These are phyloP conservation scores for Abramis brama DNA, from an alignment of 2,113 vertebrate genomes.

Conservation along the genomic window DNA sequence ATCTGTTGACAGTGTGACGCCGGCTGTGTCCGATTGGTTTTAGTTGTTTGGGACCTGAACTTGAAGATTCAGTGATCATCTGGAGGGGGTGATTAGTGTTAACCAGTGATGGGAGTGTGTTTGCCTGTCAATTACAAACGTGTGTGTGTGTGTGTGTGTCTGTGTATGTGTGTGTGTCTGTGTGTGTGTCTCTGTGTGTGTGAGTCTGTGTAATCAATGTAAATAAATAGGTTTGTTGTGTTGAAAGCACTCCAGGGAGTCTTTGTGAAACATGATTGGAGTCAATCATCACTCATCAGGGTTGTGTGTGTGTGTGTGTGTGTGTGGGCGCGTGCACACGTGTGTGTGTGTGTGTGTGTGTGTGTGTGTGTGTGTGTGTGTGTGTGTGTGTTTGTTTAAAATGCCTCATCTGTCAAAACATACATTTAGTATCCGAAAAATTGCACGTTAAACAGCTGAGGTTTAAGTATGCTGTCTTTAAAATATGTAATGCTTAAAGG, in stretches of 20 bases:
- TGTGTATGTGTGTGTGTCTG: background rate
- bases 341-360: background rate
- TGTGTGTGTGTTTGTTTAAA: background rate
- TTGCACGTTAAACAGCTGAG: background rate
- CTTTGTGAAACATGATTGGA: background rate
- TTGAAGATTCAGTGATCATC: background rate
- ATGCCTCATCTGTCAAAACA: background rate
- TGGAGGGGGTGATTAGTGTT: background rate
- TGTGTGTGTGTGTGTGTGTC: background rate
- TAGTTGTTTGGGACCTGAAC: background rate
- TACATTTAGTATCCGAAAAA: background rate
- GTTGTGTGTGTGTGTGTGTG: background rate
- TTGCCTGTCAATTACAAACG: background rate
- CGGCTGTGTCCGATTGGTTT: background rate
- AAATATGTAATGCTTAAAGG: background rate
- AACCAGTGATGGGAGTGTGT: background rate
- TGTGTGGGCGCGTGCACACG: constrained; percentile 8
- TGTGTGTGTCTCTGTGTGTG: constrained; percentile 1
- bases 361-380: constrained; percentile 22
- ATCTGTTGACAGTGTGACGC: background rate
- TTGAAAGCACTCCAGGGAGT: background rate
- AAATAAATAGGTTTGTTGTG: background rate
- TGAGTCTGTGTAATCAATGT: background rate
- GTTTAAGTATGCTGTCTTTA: background rate
- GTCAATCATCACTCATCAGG: background rate